Percentiles rank a stretch among this genome's conserved stretches.
These are phyloP conservation scores for Esperia sulphurella DNA, from an alignment of 2,888 invertebrate species.

Conservation along the genomic window DNA sequence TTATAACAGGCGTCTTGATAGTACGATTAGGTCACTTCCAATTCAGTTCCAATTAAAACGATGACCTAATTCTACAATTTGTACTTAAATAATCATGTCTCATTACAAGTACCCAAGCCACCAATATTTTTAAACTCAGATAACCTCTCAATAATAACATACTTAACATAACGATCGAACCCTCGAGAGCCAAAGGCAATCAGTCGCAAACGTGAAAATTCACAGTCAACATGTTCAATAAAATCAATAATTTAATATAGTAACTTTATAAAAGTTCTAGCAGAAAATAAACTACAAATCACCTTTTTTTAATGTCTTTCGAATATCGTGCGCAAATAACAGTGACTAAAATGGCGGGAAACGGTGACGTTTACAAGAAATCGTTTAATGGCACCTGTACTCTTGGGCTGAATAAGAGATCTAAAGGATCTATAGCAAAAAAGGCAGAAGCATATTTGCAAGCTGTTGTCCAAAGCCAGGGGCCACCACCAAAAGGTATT, in stretches of 20 bases:
- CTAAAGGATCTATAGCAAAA: conserved; percentile 50
- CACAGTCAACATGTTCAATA: conserved; percentile 24
- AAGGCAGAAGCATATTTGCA: conserved; percentile 62
- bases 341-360: conserved; percentile 49
- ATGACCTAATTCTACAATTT: conserved; percentile 30
- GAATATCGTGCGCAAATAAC: conserved; percentile 55
- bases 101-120: conserved; percentile 3
- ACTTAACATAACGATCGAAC: conserved; percentile 12
- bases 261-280: too few species aligned
- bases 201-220: conserved; percentile 24
- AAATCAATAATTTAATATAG: background rate
- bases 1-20: background rate
- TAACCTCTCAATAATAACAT: conserved; percentile 39
- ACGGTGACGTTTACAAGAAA: conserved; percentile 48
- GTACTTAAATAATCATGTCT: background rate
- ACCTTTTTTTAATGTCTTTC: conserved; percentile 37
- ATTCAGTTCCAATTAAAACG: conserved; percentile 24
- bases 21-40: conserved; percentile 16
- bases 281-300: background rate
- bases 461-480: conserved; percentile 54
- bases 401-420: conserved; percentile 44
- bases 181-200: conserved; percentile 6
- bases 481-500: conserved; percentile 34
- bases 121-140: conserved; percentile 21
- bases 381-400: conserved; percentile 49